Conservation (phyloP, 2,888 invertebrate species). For the Harpalus rubripes region DNA sequence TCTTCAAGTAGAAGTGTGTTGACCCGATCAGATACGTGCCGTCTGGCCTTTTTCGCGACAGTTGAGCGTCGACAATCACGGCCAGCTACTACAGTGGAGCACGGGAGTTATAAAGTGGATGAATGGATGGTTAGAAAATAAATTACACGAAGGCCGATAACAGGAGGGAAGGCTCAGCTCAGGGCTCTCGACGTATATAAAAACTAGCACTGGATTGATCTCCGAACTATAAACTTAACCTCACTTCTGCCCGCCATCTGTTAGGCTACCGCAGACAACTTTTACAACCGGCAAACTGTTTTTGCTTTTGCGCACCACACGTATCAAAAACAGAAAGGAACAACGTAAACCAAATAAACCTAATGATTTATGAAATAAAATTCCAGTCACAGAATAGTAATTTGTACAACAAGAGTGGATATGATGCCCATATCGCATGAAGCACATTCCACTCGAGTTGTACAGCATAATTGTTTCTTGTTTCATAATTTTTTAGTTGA, state of each 20-base stretch:
- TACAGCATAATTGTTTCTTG: too few relatives aligned
- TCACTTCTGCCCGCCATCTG: constrained; percentile 47
- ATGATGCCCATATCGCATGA: too few relatives aligned
- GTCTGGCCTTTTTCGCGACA: constrained; percentile 20
- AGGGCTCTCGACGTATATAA: constrained; percentile 46
- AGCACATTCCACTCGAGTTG: too few relatives aligned
- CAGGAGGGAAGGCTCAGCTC: constrained; percentile 51
- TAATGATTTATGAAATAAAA: constrained; percentile 7
- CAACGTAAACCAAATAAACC: constrained; percentile 26
- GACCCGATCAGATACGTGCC: constrained; percentile 50
- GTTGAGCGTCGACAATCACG: constrained; percentile 12
- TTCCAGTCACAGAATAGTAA: not conserved
- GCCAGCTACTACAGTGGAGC: not conserved
- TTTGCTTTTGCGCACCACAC: constrained; percentile 34
- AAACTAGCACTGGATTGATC: constrained; percentile 59
- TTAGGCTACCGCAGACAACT: constrained; percentile 44
- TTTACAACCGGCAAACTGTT: constrained; percentile 11
- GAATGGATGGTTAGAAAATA: constrained; percentile 60
- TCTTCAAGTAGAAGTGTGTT: constrained; percentile 18
- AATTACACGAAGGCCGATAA: constrained; percentile 59
- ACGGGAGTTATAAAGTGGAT: constrained; percentile 61
- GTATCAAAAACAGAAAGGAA: constrained; percentile 40
- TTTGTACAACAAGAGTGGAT: too few relatives aligned
- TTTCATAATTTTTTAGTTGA: too few relatives aligned
- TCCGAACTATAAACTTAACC: constrained; percentile 62